Evolutionary conservation across 64 coral and sea anemone genomes (phyloP).

Genomic region (Trachythela sp.): DNA sequence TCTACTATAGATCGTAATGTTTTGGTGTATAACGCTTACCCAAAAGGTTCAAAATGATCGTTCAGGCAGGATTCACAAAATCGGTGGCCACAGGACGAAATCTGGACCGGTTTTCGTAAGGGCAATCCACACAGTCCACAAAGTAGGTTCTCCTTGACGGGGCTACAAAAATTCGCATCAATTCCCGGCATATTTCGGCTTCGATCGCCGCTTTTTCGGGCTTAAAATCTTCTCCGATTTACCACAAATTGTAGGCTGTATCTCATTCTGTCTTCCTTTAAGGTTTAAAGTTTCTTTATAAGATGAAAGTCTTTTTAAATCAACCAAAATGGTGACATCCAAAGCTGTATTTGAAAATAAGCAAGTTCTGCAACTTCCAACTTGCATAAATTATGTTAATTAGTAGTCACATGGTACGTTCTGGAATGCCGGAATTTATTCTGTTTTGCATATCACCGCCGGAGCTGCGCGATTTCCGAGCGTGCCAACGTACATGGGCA

Average conservation of each 20-base stretch:
- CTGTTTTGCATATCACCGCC: not conserved
- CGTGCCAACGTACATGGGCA: too few species aligned
- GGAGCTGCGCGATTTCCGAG: too few species aligned
- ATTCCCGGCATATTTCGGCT: constrained; percentile 1
- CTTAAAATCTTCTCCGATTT: not conserved
- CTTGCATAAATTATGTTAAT: not conserved
- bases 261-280: not conserved
- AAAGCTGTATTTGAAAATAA: too few species aligned
- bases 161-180: constrained; percentile 11
- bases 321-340: too few species aligned
- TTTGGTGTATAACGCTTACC: not conserved
- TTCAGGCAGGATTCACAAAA: constrained; percentile 16
- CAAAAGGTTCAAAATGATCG: not conserved
- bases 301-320: not conserved
- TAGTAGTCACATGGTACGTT: not conserved
- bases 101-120: not conserved
- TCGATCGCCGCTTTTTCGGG: not conserved
- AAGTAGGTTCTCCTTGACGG: not conserved
- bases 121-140: constrained; percentile 16
- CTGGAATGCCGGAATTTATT: not conserved
- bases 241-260: not conserved
- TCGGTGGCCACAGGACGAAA: constrained; percentile 13
- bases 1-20: not conserved
- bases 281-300: not conserved
- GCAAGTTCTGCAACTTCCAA: not conserved